Percentiles rank a stretch among this genome's conserved stretches.
Conservation (phyloP, 2,888 invertebrate genomes). For the Bombyx huttoni region DNA sequence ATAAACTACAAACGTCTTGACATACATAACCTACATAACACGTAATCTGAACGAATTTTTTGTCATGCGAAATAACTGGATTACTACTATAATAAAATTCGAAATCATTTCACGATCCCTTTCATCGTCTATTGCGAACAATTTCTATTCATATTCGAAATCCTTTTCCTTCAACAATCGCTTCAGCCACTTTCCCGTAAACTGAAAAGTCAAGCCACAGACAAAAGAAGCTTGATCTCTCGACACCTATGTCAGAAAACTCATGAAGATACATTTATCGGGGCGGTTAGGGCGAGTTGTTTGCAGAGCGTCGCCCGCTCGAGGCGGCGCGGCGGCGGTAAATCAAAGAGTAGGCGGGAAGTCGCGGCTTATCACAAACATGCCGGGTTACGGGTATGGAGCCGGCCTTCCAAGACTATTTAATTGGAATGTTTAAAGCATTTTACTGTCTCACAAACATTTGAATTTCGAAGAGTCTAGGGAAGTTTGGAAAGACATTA, state of each 20-base stretch:
- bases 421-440: neutral
- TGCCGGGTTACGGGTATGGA: conserved; percentile 5
- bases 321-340: conserved; percentile 13
- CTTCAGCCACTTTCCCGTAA: conserved; percentile 6
- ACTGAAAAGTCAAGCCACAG: conserved; percentile 1
- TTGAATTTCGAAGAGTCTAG: too few species aligned
- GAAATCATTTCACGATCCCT: too few species aligned
- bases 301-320: conserved; percentile 7
- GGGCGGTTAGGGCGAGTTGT: conserved; percentile 10
- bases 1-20: too few species aligned
- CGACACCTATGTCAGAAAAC: conserved; percentile 11
- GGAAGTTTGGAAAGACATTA: too few species aligned
- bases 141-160: neutral
- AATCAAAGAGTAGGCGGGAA: conserved; percentile 17
- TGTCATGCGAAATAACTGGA: too few species aligned
- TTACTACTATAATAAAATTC: too few species aligned
- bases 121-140: too few species aligned
- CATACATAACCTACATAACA: too few species aligned
- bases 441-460: too few species aligned
- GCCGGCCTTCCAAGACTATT: neutral
- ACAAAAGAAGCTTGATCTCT: conserved; percentile 1
- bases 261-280: conserved; percentile 13
- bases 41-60: too few species aligned
- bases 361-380: conserved; percentile 14
- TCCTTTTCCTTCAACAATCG: neutral